These are phyloP conservation scores for Leptinotarsa undecemlineata DNA, from an alignment of 1,140 invertebrate species.

Conservation along the genomic window DNA sequence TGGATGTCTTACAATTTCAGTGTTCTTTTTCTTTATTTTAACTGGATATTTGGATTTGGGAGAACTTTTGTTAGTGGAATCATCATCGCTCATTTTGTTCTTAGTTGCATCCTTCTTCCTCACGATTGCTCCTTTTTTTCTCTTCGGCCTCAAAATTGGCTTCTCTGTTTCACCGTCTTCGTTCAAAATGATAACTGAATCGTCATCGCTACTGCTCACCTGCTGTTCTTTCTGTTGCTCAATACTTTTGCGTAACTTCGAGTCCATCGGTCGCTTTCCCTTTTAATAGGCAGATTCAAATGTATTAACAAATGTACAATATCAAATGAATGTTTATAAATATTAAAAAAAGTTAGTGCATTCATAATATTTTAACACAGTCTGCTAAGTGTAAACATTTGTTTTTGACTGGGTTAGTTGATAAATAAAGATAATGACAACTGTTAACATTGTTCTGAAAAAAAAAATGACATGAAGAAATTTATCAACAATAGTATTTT, in stretches of 20 bases:
- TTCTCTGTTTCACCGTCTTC: conserved; percentile 19
- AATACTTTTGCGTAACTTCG: conserved; percentile 60
- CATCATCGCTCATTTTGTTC: conserved; percentile 19
- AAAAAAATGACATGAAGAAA: no score
- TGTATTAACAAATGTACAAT: no score
- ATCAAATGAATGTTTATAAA: no score
- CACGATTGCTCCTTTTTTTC: conserved; percentile 12
- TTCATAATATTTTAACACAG: no score
- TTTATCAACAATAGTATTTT: no score
- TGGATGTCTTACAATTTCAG: conserved; percentile 3
- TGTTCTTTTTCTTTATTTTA: conserved; percentile 23
- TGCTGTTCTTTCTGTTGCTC: conserved; percentile 63
- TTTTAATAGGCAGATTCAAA: neutral
- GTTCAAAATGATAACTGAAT: conserved; percentile 10
- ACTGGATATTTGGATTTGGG: conserved; percentile 2
- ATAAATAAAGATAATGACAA: no score
- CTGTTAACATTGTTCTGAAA: no score
- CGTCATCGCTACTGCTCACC: conserved; percentile 62
- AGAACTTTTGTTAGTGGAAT: conserved; percentile 6
- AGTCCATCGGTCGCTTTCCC: conserved; percentile 58
- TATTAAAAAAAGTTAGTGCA: no score
- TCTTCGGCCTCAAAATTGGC: conserved; percentile 25
- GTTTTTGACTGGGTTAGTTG: no score
- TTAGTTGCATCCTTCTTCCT: conserved; percentile 23
- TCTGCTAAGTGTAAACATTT: no score